These are phyloP conservation scores for Centrocercus urophasianus DNA, from an alignment of 2,113 vertebrate species.

Conservation along the genomic window DNA sequence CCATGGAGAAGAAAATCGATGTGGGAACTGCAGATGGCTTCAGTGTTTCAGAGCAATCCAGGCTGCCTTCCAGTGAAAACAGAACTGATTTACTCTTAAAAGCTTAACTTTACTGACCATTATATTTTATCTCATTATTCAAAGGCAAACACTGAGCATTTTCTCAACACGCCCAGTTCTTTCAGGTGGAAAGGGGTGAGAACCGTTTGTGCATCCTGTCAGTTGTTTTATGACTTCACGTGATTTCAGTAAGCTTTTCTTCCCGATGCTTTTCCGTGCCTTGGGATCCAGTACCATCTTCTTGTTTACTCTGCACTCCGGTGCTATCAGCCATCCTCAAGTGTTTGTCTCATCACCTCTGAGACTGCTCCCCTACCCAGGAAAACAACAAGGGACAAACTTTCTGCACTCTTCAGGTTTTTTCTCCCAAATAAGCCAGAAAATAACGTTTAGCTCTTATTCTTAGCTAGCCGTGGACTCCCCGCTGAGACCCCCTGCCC, in stretches of 20 bases:
- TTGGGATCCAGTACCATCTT: constrained; percentile 36
- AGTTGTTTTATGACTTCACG: constrained; percentile 34
- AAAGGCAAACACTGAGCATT: constrained; percentile 40
- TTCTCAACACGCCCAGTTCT: not conserved
- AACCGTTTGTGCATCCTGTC: constrained; percentile 13
- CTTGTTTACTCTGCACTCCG: constrained; percentile 51
- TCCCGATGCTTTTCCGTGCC: not conserved
- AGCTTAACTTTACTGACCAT: constrained; percentile 48
- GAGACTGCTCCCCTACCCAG: constrained; percentile 39
- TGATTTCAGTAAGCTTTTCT: constrained; percentile 23
- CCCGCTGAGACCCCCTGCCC: constrained; percentile 57
- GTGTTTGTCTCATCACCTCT: constrained; percentile 57
- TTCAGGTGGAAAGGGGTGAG: constrained; percentile 41
- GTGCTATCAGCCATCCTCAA: constrained; percentile 48
- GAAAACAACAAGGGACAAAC: constrained; percentile 51
- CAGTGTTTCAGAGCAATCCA: constrained; percentile 24
- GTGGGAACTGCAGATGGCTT: constrained; percentile 55
- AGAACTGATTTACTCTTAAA: constrained; percentile 42
- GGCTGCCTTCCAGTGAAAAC: constrained; percentile 36
- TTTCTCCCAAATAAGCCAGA: constrained; percentile 51
- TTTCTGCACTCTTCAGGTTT: constrained; percentile 52
- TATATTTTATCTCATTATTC: constrained; percentile 62
- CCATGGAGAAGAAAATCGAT: constrained; percentile 41
- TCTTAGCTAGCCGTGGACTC: constrained; percentile 13
- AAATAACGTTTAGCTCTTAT: constrained; percentile 57